Conservation (phyloP, 2,888 invertebrate genomes). For the Rhorus exstirpatorius region DNA sequence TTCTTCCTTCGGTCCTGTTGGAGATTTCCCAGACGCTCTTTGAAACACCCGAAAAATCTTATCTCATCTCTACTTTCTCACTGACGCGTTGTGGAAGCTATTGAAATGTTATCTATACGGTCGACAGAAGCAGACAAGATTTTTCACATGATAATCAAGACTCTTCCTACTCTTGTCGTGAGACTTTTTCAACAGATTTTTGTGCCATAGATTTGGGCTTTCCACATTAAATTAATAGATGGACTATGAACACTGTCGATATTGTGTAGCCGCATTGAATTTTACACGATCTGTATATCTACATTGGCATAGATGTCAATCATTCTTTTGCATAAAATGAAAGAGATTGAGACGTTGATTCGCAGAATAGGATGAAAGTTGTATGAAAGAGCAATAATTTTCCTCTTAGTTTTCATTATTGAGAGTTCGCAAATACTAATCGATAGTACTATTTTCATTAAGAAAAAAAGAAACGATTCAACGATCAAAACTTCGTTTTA, state of each 20-base stretch:
- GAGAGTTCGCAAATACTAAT: not conserved
- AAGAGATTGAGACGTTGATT: not conserved
- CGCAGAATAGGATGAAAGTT: not conserved
- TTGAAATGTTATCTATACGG: conserved; percentile 69
- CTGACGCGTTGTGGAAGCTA: conserved; percentile 53
- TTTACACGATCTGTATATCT: not conserved
- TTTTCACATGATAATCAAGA: conserved; percentile 41
- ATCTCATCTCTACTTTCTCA: conserved; percentile 39
- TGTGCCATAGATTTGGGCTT: conserved; percentile 20
- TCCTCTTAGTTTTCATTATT: not conserved
- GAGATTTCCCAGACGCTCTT: conserved; percentile 57
- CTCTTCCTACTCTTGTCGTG: conserved; percentile 3
- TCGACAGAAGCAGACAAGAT: conserved; percentile 52
- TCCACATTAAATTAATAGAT: conserved; percentile 1
- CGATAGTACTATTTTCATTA: not conserved
- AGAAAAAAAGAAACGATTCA: not conserved
- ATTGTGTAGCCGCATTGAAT: conserved; percentile 1
- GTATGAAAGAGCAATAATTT: not conserved
- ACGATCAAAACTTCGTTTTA: not conserved
- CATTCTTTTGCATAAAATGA: not conserved
- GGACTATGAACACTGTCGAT: conserved; percentile 16
- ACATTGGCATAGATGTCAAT: not conserved
- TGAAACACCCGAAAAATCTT: conserved; percentile 61
- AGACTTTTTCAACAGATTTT: conserved; percentile 21
- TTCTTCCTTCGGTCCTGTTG: conserved; percentile 31